Percentiles rank a stretch among this genome's conserved stretches.
These are phyloP conservation scores for Diadegma fenestrale DNA, from an alignment of 2,888 invertebrate genomes.

Conservation along the genomic window DNA sequence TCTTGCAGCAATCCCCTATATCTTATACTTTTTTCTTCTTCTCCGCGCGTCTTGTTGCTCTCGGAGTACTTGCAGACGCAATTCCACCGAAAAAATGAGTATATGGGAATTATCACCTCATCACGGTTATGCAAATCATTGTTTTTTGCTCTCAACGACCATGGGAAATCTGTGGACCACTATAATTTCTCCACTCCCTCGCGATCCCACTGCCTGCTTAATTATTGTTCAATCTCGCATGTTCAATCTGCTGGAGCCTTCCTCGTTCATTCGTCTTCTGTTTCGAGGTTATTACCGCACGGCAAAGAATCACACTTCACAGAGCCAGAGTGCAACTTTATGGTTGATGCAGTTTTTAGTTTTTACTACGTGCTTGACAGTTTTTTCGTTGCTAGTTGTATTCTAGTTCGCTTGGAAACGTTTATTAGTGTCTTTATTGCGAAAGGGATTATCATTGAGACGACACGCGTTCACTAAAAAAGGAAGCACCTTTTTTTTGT, in stretches of 20 bases:
- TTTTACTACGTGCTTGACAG: neutral
- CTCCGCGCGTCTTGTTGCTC: slow-evolving; percentile 49
- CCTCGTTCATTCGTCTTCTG: too few species aligned
- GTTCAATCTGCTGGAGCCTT: too few species aligned
- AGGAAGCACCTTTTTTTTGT: too few species aligned
- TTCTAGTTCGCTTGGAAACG: too few species aligned
- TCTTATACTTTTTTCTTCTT: slow-evolving; percentile 50
- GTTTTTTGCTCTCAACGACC: slow-evolving; percentile 9
- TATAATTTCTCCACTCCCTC: neutral
- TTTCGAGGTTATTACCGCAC: neutral
- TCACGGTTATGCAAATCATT: slow-evolving; percentile 9
- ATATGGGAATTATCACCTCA: neutral
- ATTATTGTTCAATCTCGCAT: neutral
- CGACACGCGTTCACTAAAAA: neutral
- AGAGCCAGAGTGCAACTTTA: neutral
- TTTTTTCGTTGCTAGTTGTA: neutral
- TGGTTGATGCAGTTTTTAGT: neutral
- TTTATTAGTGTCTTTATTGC: neutral
- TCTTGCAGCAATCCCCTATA: slow-evolving; percentile 55
- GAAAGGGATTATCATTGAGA: neutral
- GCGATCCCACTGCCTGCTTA: slow-evolving; percentile 5
- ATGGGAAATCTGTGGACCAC: neutral
- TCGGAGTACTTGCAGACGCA: slow-evolving; percentile 21
- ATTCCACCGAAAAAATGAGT: neutral
- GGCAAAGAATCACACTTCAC: neutral